Conservation (phyloP, 2,113 vertebrate species). For the Trachemys scripta region DNA sequence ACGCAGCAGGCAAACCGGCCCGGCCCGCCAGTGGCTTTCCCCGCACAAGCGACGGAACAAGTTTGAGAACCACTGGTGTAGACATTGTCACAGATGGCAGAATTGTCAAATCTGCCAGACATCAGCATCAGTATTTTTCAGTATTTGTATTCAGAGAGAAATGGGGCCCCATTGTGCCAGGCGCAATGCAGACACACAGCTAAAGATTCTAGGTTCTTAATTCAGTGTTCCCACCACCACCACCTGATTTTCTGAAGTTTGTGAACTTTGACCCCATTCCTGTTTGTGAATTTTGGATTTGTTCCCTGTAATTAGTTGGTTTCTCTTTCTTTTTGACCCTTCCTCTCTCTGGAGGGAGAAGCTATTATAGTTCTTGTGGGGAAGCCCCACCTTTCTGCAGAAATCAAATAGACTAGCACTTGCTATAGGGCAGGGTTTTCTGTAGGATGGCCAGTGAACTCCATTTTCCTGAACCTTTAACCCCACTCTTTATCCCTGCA, state of each 20-base stretch:
- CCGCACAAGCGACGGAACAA: no score
- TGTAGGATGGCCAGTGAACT: neutral
- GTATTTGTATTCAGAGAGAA: neutral
- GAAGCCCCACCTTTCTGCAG: neutral
- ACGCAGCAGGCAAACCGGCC: no score
- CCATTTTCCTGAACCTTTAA: neutral
- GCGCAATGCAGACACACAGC: neutral
- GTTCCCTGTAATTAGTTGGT: neutral
- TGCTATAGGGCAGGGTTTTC: neutral
- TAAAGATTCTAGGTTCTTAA: neutral
- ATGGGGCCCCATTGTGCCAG: neutral
- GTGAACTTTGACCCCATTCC: neutral
- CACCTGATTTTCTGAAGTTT: neutral
- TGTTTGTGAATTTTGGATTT: neutral
- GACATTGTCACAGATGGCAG: conserved; percentile 33
- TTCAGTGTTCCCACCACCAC: neutral
- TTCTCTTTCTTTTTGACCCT: neutral
- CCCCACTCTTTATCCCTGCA: neutral
- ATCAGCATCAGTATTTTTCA: conserved; percentile 18
- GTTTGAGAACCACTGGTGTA: neutral
- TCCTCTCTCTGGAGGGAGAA: neutral
- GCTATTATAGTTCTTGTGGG: neutral
- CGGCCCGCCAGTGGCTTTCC: no score
- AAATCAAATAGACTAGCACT: neutral
- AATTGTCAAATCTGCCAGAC: neutral